phyloP scores from a whole-genome alignment of 2,888 invertebrate species.

The Dicycla oo region DNA sequence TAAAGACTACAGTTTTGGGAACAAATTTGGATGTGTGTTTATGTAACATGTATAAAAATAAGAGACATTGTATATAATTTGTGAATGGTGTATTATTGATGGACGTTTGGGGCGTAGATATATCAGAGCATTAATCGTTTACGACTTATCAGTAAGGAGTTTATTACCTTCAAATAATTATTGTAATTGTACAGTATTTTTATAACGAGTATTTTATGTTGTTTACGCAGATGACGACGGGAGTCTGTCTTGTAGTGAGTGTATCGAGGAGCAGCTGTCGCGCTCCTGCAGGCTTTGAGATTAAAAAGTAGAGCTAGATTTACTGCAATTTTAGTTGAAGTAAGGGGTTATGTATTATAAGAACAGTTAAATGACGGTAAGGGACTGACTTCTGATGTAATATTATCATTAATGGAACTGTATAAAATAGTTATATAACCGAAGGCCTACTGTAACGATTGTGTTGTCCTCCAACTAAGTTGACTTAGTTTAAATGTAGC shows the following conservation, averaged over 20 bases:
- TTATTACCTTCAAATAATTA: slow-evolving; percentile 88
- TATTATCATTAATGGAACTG: slow-evolving; percentile 87
- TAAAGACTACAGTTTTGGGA: slow-evolving; percentile 90
- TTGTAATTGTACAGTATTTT: slow-evolving; percentile 90
- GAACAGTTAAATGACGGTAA: slow-evolving; percentile 84
- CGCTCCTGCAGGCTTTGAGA: slow-evolving; percentile 80
- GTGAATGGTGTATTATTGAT: slow-evolving; percentile 88
- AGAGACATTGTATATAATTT: slow-evolving; percentile 88
- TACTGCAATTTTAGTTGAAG: slow-evolving; percentile 86
- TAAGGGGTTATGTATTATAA: slow-evolving; percentile 87
- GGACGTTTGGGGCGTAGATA: slow-evolving; percentile 77
- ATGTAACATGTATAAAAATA: slow-evolving; percentile 87
- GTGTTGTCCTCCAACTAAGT: slow-evolving; percentile 86
- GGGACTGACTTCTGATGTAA: slow-evolving; percentile 88
- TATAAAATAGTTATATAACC: slow-evolving; percentile 85
- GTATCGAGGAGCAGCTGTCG: slow-evolving; percentile 53
- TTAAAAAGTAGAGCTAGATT: slow-evolving; percentile 84
- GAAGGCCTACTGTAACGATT: slow-evolving; percentile 84
- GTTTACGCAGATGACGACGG: slow-evolving; percentile 73
- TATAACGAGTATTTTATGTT: slow-evolving; percentile 88
- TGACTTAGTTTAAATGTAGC: slow-evolving; percentile 87
- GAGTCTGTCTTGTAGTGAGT: slow-evolving; percentile 67
- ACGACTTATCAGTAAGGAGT: slow-evolving; percentile 82
- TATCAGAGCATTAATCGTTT: slow-evolving; percentile 84
- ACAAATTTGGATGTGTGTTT: slow-evolving; percentile 90